Evolutionary conservation across 2,797 vertebrate species (phyloP).

Genomic region (Enteromius mattozi): DNA sequence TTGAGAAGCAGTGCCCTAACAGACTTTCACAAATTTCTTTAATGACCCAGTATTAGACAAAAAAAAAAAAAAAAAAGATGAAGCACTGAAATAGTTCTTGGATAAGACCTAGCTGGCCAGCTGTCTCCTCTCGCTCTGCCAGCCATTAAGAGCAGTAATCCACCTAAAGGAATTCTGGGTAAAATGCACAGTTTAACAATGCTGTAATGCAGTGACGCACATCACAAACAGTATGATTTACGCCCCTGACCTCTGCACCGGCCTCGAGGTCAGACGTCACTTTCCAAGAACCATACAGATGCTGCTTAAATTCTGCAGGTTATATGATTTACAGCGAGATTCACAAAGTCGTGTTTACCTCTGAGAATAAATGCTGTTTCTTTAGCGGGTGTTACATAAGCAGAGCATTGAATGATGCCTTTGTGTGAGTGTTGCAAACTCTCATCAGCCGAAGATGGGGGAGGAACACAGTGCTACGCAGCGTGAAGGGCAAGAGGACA

Average conservation of each 20-base stretch:
- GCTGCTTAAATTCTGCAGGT: constrained; percentile 4
- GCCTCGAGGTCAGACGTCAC: not conserved
- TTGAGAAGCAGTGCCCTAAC: not conserved
- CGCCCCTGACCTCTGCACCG: not conserved
- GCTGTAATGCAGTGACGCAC: not conserved
- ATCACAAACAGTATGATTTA: constrained; percentile 4
- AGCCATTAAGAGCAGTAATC: constrained; percentile 55
- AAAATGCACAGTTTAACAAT: not conserved
- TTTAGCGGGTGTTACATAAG: constrained; percentile 64
- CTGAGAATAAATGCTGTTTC: constrained; percentile 23
- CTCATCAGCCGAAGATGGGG: constrained; percentile 50
- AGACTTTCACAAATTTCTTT: not conserved
- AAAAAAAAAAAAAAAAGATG: not conserved
- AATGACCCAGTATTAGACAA: not conserved
- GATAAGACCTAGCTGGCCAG: constrained; percentile 11
- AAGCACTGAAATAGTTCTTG: constrained; percentile 23
- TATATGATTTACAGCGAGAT: not conserved
- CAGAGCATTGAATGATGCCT: constrained; percentile 56
- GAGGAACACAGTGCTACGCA: constrained; percentile 18
- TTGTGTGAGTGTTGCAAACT: constrained; percentile 56
- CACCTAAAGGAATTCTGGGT: constrained; percentile 36
- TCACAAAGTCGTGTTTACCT: constrained; percentile 6
- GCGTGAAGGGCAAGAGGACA: constrained; percentile 20
- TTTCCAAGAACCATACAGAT: constrained; percentile 16
- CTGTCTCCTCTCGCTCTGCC: constrained; percentile 23